Base-by-base conservation (phyloP, 2,888 invertebrate species). In the Melanophora roralis region DNA sequence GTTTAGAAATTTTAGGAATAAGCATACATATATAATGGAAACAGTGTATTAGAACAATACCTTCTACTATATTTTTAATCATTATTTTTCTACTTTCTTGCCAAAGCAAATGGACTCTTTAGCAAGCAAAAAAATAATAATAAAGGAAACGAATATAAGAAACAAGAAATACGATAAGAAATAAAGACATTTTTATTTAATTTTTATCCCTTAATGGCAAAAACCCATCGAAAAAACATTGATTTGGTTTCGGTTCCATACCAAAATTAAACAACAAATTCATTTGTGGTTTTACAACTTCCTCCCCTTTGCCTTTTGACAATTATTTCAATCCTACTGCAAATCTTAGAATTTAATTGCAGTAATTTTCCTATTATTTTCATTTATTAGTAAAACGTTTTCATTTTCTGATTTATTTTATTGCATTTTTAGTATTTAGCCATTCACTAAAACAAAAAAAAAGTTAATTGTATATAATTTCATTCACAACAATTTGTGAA, bases 381-480 rank as follows among this genome's bases (percentile, higher is more conserved):
- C 23, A 47, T 47, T 45, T 9, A 32, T 16, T 49, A 27, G 2
- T 14, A 23, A 5, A 23, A 53, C 47, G 55, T 65, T 73, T 49
- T 8, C 0, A 19, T 45, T 21, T 49, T 51, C 14, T 64, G 34
- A 19, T 45, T 16, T 43, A 12, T 38, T 71, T 71, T 62, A 60
- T 71, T 62, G 49, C 60, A 62, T 36, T 64, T 64, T 9, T 19
- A 47, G 19, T 16, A 14, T 38, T 51, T 11, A 16, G 16, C 23
- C 36, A 38, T 19, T 62, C 27, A 34, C 49, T 71, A 9, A 72
- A n/a, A n/a, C n/a, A n/a, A n/a, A n/a, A n/a, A n/a, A n/a, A 47
- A 69, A 73, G 74, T 64, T 78, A 78, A 78, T 78, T 73, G 68
- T 68, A 36, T 36, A 43, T 64, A 62, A 73, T 73, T 69, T 64